Evolutionary conservation across 2,888 invertebrate genomes (phyloP).

Genomic region (Parnassius mnemosyne): DNA sequence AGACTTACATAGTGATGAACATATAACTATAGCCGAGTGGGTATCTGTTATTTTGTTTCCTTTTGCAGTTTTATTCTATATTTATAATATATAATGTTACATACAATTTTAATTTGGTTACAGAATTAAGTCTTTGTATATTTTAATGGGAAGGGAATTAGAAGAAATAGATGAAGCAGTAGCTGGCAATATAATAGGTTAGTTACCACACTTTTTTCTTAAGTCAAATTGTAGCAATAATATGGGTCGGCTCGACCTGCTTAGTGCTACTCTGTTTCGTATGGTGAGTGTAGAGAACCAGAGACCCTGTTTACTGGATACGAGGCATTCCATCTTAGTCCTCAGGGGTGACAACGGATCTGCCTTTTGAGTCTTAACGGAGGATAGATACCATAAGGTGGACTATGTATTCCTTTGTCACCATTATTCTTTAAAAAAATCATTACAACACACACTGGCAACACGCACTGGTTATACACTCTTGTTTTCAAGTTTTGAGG

Average conservation of each 20-base stretch:
- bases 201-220: conserved; percentile 9
- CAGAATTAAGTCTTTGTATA: conserved; percentile 88
- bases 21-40: conserved; percentile 82
- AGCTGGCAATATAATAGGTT: conserved; percentile 94
- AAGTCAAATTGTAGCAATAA: background rate
- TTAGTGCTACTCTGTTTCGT: no score
- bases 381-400: no score
- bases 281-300: no score
- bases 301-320: no score
- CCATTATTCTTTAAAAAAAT: no score
- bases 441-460: no score
- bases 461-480: no score
- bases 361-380: no score
- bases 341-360: no score
- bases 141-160: conserved; percentile 96
- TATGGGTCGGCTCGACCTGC: background rate
- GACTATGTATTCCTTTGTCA: no score
- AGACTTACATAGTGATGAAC: conserved; percentile 82
- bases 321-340: no score
- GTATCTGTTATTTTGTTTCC: conserved; percentile 36
- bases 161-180: conserved; percentile 88
- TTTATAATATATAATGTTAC: background rate
- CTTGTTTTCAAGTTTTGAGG: no score
- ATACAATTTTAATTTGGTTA: conserved; percentile 36
- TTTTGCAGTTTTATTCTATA: conserved; percentile 3